Conservation (phyloP, 2,113 vertebrate genomes). For the Tautogolabrus adspersus region DNA sequence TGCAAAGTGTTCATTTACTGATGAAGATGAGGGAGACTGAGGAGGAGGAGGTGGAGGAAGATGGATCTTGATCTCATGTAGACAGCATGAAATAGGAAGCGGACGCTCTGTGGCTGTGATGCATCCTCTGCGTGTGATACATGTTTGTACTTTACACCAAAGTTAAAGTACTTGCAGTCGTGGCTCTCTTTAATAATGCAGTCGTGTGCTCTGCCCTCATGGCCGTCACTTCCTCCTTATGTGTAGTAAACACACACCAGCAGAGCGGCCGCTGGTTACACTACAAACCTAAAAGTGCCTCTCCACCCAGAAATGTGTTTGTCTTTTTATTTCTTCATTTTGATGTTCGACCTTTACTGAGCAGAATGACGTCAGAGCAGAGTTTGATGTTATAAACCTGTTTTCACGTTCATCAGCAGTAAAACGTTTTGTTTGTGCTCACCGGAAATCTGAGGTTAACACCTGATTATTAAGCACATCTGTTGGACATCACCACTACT, state of each 20-base stretch:
- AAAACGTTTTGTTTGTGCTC: background rate
- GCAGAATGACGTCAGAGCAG: background rate
- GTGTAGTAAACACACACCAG: conserved; percentile 45
- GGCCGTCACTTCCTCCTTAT: conserved; percentile 4
- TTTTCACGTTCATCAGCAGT: background rate
- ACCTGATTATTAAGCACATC: background rate
- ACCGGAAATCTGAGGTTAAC: background rate
- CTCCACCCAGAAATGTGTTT: background rate
- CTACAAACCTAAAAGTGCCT: conserved; percentile 14
- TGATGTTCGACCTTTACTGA: conserved; percentile 11
- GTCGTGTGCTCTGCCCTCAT: conserved; percentile 4
- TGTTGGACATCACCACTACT: no score
- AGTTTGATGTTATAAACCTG: background rate
- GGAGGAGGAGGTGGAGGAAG: background rate
- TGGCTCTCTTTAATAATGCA: background rate
- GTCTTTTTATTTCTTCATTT: conserved; percentile 1
- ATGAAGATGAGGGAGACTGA: conserved; percentile 16
- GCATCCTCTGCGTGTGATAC: background rate
- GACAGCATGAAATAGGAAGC: background rate
- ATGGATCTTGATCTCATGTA: conserved; percentile 11
- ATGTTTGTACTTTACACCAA: conserved; percentile 20
- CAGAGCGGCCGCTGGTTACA: conserved; percentile 25
- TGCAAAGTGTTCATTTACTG: conserved; percentile 25
- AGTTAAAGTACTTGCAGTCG: background rate
- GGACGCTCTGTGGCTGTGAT: background rate